phyloP scores from a whole-genome alignment of 2,113 vertebrate genomes.

The Myodes glareolus region DNA sequence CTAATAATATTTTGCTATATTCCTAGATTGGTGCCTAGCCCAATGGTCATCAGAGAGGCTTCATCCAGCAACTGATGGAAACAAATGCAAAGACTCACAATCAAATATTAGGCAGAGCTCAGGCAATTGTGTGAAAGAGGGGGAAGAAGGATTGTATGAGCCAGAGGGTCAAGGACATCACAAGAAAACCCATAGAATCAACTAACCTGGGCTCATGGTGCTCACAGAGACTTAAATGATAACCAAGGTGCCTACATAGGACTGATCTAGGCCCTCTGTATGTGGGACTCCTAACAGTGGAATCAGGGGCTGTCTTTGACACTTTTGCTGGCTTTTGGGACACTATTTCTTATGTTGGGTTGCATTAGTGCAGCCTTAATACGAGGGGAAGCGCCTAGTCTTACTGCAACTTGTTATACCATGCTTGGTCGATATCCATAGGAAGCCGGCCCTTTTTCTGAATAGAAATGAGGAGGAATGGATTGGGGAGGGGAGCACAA shows the following conservation, averaged over 20 bases:
- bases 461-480: not conserved
- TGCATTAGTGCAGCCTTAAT: not conserved
- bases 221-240: not conserved
- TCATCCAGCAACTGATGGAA: not conserved
- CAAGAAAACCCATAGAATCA: not conserved
- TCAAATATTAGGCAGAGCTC: not conserved
- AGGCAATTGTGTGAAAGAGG: not conserved
- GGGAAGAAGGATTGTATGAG: not conserved
- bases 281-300: not conserved
- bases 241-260: not conserved
- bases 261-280: not conserved
- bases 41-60: not conserved
- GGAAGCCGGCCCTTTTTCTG: not conserved
- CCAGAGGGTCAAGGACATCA: not conserved
- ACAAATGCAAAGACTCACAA: not conserved
- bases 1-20: not conserved
- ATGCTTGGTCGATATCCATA: not conserved
- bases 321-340: not conserved
- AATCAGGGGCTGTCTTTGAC: not conserved
- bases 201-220: not conserved
- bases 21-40: not conserved
- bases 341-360: not conserved
- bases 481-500: not conserved
- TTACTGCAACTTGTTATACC: not conserved
- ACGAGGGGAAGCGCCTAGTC: not conserved